These are phyloP conservation scores for Parauchenoglanis ngamensis DNA, from an alignment of 2,797 vertebrate genomes.

Conservation along the genomic window DNA sequence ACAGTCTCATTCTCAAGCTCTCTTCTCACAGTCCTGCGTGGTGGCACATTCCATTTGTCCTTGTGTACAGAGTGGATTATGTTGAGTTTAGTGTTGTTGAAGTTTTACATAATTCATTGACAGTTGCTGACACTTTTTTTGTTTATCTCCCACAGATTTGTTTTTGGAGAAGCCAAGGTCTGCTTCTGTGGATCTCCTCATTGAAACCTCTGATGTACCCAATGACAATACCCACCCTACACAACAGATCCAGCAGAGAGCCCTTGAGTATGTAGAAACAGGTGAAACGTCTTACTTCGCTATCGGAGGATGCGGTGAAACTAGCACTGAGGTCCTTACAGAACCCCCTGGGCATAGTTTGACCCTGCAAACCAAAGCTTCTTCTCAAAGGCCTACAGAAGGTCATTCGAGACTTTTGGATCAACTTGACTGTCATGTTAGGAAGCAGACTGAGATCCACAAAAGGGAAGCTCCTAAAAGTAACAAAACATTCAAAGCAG, in stretches of 20 bases:
- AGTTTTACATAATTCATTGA: conserved; percentile 5
- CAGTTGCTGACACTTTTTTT: conserved; percentile 38
- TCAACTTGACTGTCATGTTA: conserved; percentile 31
- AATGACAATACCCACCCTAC: conserved; percentile 55
- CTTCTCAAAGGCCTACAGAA: conserved; percentile 33
- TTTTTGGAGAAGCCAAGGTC: conserved; percentile 67
- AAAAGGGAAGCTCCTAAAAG: conserved; percentile 59
- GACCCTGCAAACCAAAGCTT: conserved; percentile 46
- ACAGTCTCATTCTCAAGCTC: conserved; percentile 79
- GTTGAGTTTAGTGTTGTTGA: conserved; percentile 65
- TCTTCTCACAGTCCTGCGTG: conserved; percentile 78
- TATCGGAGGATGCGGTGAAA: conserved; percentile 61
- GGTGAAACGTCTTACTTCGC: conserved; percentile 70
- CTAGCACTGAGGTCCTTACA: conserved; percentile 64
- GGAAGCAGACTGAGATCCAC: conserved; percentile 44
- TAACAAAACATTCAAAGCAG: conserved; percentile 65
- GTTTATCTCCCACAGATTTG: conserved; percentile 65
- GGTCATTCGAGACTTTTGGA: conserved; percentile 16
- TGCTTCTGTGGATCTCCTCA: conserved; percentile 72
- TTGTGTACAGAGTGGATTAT: conserved; percentile 75
- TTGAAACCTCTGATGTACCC: conserved; percentile 64
- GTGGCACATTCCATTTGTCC: conserved; percentile 89
- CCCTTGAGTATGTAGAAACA: conserved; percentile 52
- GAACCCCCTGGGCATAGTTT: conserved; percentile 56
- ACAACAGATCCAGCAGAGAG: conserved; percentile 51